phyloP scores from a whole-genome alignment of 2,113 vertebrate genomes.

The Chloropsis cyanopogon region DNA sequence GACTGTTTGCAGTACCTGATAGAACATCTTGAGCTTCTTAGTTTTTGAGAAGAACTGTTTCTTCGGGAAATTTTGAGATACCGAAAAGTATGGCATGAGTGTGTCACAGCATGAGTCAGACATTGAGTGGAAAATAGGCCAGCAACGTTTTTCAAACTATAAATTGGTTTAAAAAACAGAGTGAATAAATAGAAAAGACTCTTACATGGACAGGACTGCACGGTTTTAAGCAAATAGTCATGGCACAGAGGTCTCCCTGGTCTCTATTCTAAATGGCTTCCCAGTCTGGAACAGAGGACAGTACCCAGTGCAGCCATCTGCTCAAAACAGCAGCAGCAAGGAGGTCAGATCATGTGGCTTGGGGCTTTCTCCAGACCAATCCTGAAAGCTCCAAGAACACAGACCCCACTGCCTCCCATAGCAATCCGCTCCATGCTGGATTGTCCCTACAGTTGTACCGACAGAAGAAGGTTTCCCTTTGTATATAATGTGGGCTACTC shows the following conservation, averaged over 20 bases:
- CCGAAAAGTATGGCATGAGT: background rate
- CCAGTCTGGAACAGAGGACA: background rate
- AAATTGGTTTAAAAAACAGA: background rate
- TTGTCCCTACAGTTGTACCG: background rate
- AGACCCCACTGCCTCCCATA: background rate
- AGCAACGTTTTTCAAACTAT: background rate
- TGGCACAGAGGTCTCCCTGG: background rate
- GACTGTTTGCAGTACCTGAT: background rate
- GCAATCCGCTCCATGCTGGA: background rate
- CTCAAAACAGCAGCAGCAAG: background rate
- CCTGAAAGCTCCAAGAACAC: background rate
- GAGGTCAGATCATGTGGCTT: background rate
- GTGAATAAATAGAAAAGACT: background rate
- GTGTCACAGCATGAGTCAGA: background rate
- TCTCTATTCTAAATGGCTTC: background rate
- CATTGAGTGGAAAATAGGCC: background rate
- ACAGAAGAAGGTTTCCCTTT: background rate
- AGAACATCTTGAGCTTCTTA: background rate
- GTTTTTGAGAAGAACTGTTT: background rate
- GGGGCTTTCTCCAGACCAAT: background rate
- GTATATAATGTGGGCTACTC: background rate
- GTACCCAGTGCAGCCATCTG: background rate
- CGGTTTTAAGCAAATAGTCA: background rate
- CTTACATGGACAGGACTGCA: background rate
- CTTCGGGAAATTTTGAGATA: background rate